Evolutionary conservation across 1,140 invertebrate species (phyloP).

Genomic region (Brachystomella parvula): DNA sequence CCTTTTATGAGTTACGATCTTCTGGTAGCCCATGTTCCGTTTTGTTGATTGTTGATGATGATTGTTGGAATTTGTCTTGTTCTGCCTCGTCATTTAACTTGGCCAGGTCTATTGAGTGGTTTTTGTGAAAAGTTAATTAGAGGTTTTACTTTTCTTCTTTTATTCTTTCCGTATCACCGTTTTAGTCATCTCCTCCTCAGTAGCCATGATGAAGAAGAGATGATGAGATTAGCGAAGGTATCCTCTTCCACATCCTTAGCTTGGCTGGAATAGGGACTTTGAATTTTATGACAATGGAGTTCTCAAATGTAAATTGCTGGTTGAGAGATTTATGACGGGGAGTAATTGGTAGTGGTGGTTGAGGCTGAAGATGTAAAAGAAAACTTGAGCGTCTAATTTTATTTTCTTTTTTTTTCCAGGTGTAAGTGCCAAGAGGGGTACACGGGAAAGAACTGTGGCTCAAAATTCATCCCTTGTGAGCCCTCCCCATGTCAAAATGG

Average conservation of each 20-base stretch:
- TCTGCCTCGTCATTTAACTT: too few species aligned
- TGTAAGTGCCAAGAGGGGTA: constrained; percentile 81
- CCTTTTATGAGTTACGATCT: too few species aligned
- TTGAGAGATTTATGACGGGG: not conserved
- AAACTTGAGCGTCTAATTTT: not conserved
- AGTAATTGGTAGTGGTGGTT: not conserved
- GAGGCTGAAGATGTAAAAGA: not conserved
- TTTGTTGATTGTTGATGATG: too few species aligned
- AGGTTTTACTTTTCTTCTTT: too few species aligned
- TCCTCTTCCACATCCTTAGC: not conserved
- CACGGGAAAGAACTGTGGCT: constrained; percentile 83
- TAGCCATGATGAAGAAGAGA: too few species aligned
- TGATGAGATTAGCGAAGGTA: not conserved
- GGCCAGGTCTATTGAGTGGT: too few species aligned
- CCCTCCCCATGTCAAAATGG: constrained; percentile 72
- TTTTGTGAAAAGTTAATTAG: too few species aligned
- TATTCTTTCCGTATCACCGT: too few species aligned
- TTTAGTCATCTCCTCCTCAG: too few species aligned
- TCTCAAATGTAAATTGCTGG: not conserved
- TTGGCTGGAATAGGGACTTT: not conserved
- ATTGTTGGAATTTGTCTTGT: too few species aligned
- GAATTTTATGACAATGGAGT: not conserved
- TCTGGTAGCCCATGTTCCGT: too few species aligned
- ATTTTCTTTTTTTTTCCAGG: constrained; percentile 45
- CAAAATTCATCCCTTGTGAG: constrained; percentile 78